Percentiles rank a stretch among this genome's conserved stretches.
Evolutionary conservation across 2,888 invertebrate species (phyloP).

Genomic region (Laothoe populi): DNA sequence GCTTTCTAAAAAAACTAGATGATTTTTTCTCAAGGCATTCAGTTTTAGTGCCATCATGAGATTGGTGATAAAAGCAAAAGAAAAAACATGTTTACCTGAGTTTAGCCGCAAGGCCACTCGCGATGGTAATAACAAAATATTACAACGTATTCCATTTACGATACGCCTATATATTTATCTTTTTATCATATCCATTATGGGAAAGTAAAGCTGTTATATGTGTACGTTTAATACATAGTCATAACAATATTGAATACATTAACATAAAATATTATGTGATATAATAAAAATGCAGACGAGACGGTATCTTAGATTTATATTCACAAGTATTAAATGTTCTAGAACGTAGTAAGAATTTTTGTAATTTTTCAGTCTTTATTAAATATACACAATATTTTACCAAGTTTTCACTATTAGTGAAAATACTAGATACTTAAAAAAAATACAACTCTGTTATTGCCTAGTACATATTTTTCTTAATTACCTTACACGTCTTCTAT

Average conservation of each 20-base stretch:
- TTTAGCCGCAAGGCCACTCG: conserved; percentile 34
- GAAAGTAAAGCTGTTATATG: conserved; percentile 1
- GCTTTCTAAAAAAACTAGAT: conserved; percentile 11
- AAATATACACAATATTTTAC: no score
- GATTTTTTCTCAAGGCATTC: conserved; percentile 32
- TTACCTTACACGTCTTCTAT: no score
- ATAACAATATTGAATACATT: neutral
- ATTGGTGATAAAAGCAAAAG: conserved; percentile 47
- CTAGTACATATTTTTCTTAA: no score
- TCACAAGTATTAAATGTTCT: neutral
- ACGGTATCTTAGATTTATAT: neutral
- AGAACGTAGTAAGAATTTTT: no score
- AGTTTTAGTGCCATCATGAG: conserved; percentile 43
- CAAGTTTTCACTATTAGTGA: no score
- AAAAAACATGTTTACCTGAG: conserved; percentile 52
- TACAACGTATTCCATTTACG: conserved; percentile 11
- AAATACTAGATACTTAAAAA: no score
- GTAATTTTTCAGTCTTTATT: no score
- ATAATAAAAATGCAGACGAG: neutral
- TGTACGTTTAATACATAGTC: conserved; percentile 8
- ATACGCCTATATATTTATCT: conserved; percentile 18
- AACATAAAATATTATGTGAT: neutral
- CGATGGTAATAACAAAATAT: conserved; percentile 38
- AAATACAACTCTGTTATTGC: no score
- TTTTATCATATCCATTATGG: conserved; percentile 10